These are phyloP conservation scores for Nemurella pictetii DNA, from an alignment of 2,888 invertebrate species.

Conservation along the genomic window DNA sequence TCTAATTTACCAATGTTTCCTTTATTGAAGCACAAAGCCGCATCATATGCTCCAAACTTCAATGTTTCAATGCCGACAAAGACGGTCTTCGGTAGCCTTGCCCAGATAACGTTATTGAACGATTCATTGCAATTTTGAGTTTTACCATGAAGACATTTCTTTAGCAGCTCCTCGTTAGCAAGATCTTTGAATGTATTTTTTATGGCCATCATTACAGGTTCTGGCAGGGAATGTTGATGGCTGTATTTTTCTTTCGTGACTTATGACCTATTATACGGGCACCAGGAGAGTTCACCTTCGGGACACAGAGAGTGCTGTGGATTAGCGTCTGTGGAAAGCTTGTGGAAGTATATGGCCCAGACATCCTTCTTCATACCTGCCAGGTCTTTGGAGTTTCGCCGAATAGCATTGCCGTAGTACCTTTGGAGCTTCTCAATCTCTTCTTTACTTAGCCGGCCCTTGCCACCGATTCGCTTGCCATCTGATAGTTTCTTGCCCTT, in stretches of 20 bases:
- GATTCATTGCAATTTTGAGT: slow-evolving; percentile 34
- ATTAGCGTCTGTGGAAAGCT: slow-evolving; percentile 37
- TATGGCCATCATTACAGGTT: slow-evolving; percentile 33
- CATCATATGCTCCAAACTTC: too few relatives aligned
- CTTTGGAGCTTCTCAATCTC: slow-evolving; percentile 30
- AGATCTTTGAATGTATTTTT: slow-evolving; percentile 37
- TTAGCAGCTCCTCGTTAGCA: slow-evolving; percentile 17
- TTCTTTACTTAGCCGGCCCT: slow-evolving; percentile 26
- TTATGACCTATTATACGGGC: too few relatives aligned
- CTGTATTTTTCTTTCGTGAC: background rate
- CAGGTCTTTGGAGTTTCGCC: slow-evolving; percentile 28
- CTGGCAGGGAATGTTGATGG: slow-evolving; percentile 33
- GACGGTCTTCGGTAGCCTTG: too few relatives aligned
- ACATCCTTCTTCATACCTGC: too few relatives aligned
- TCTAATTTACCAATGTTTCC: too few relatives aligned
- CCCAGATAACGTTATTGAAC: too few relatives aligned
- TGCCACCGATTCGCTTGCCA: slow-evolving; percentile 34
- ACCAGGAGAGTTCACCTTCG: slow-evolving; percentile 34
- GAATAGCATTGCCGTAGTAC: slow-evolving; percentile 39
- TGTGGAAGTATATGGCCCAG: slow-evolving; percentile 40
- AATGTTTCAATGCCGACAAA: too few relatives aligned
- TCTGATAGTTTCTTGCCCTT: slow-evolving; percentile 34
- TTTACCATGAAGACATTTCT: slow-evolving; percentile 35
- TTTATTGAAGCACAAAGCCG: too few relatives aligned
- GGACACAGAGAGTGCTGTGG: slow-evolving; percentile 38